Conservation (phyloP, 2,888 invertebrate genomes). For the Branchipolynoe longqiensis region DNA sequence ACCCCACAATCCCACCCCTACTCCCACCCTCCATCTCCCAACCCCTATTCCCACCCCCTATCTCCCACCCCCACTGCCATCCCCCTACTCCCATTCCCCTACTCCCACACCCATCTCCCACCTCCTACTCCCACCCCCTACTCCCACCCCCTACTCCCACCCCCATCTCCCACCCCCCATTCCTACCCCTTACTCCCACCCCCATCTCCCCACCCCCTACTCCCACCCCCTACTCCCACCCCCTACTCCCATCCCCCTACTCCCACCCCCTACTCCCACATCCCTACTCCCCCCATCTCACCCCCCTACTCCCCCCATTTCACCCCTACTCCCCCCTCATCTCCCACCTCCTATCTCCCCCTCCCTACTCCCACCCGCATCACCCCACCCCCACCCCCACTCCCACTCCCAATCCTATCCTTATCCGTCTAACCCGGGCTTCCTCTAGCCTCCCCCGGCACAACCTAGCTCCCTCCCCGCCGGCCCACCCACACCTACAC, state of each 20-base stretch:
- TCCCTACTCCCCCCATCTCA: not conserved
- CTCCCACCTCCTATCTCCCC: not conserved
- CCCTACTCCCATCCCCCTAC: not conserved
- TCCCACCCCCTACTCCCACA: not conserved
- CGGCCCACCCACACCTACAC: not conserved
- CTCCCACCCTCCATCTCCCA: not conserved
- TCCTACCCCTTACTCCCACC: not conserved
- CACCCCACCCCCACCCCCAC: not conserved
- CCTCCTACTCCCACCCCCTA: not conserved
- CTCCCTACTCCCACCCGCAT: not conserved
- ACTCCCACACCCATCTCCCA: not conserved
- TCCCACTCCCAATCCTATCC: not conserved
- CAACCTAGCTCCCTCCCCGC: not conserved
- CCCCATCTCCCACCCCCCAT: not conserved
- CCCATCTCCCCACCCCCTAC: not conserved
- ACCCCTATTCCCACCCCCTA: not conserved
- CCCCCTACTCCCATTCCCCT: not conserved
- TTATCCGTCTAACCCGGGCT: not conserved
- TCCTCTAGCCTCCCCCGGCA: not conserved
- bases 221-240: not conserved
- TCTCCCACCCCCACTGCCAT: not conserved
- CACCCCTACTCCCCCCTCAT: not conserved
- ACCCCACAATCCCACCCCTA: not conserved
- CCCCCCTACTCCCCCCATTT: not conserved
- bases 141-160: not conserved